phyloP scores from a whole-genome alignment of 2,113 vertebrate genomes.

The Coptodon rendalli region DNA sequence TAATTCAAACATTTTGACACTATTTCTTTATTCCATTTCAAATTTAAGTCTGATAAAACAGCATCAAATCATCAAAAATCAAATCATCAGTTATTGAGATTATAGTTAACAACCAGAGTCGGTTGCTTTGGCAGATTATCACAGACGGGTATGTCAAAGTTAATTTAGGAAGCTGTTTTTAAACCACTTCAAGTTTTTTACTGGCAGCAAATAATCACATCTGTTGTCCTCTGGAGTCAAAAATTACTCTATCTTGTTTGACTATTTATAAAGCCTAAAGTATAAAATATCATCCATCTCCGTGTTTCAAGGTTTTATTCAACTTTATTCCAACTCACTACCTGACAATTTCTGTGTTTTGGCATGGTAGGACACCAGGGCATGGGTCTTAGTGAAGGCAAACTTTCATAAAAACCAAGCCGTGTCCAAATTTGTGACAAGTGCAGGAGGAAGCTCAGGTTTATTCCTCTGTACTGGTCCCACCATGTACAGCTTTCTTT shows the following conservation, averaged over 20 bases:
- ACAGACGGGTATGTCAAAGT: background rate
- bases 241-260: background rate
- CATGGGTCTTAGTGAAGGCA: background rate
- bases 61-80: background rate
- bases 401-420: background rate
- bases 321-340: background rate
- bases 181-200: background rate
- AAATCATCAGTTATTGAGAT: background rate
- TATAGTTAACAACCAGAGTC: background rate
- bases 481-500: background rate
- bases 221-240: background rate
- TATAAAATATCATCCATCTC: background rate
- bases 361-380: rapidly evolving
- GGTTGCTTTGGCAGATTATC: background rate
- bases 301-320: background rate
- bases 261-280: background rate
- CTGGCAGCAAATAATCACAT: background rate
- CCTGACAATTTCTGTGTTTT: background rate
- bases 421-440: background rate
- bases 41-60: background rate
- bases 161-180: background rate
- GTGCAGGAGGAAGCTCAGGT: background rate
- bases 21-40: background rate
- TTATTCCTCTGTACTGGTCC: background rate
- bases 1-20: background rate